Conservation (phyloP, 2,888 invertebrate species). For the Anticlea derivata region DNA sequence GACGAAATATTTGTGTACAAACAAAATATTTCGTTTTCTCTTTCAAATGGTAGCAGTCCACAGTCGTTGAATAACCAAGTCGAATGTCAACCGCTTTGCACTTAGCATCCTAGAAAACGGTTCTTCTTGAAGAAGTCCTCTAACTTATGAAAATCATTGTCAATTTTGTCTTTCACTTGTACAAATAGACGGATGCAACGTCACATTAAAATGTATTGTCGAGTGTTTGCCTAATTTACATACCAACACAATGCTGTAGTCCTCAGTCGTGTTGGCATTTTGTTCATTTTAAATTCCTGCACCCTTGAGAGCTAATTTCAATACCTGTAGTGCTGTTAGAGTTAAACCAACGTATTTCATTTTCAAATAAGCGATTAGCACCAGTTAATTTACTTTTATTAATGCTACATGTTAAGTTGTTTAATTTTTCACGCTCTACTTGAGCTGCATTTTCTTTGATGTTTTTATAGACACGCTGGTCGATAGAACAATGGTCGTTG, state of each 20-base stretch:
- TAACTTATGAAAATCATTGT: conserved; percentile 9
- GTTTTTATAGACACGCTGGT: conserved; percentile 21
- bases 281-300: conserved; percentile 27
- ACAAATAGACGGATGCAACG: conserved; percentile 33
- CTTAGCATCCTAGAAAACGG: not conserved
- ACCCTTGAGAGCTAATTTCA: conserved; percentile 18
- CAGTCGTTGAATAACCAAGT: conserved; percentile 49
- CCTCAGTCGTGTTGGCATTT: conserved; percentile 20
- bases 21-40: conserved; percentile 68
- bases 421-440: conserved; percentile 32
- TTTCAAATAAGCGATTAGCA: conserved; percentile 22
- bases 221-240: conserved; percentile 39
- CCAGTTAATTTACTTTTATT: conserved; percentile 23
- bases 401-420: conserved; percentile 21
- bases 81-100: conserved; percentile 23
- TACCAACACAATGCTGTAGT: conserved; percentile 25
- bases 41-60: conserved; percentile 49
- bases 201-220: conserved; percentile 39
- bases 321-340: conserved; percentile 2
- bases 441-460: conserved; percentile 30
- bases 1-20: conserved; percentile 72
- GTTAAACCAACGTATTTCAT: conserved; percentile 1
- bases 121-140: not conserved
- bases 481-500: conserved; percentile 33
- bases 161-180: conserved; percentile 38